Base-by-base conservation (phyloP, 2,888 invertebrate species). In the Abscondita cerata region DNA sequence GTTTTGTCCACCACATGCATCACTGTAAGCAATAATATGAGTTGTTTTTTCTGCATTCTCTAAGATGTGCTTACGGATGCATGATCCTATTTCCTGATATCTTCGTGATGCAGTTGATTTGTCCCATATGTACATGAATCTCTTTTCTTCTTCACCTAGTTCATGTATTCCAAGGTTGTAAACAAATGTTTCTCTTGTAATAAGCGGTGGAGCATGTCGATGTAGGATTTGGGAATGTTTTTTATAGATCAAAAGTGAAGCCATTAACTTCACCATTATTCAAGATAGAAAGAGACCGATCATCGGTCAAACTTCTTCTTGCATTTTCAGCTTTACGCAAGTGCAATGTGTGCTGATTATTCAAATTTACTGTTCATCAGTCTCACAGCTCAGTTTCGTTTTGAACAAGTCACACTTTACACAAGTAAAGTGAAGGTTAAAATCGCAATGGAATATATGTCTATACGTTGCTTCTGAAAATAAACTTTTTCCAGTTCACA, bases 41-140 rank as follows among this genome's bases (percentile, higher is more conserved):
- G 46, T 15, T 11, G 34, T 5, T 18, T 18, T 11, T 33, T 13
- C 12, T 34, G 46, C 44, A 52, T 51, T 19, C 3, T 12, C 12
- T 40, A 12, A 16, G 3, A 57, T 16, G 20, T 56, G 54, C 36
- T 51, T 44, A 3, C 11, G 25, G 6, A 67, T 36, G 33, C 60
- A 67, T 18, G 61, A 66, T 13, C 41, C 33, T 36, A 64, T 66
- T 57, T 68, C 66, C 62, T 75, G 71, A 31, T 72, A 48, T 62
- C 73, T 74, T 63, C 73, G 68, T 52, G 71, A 75, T 52, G 70
- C 73, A 55, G 50, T 69, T 12, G 70, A 70, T 70, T 75, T 73
- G 62, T 73, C 68, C 74, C 73, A 75, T 38, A 64, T 67, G 60
- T 73, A 71, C n/a, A 41, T 47, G 72, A 73, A 73, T 46, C 67